Conservation (phyloP, 2,797 vertebrate genomes). For the Schizopygopsis malacanthus region DNA sequence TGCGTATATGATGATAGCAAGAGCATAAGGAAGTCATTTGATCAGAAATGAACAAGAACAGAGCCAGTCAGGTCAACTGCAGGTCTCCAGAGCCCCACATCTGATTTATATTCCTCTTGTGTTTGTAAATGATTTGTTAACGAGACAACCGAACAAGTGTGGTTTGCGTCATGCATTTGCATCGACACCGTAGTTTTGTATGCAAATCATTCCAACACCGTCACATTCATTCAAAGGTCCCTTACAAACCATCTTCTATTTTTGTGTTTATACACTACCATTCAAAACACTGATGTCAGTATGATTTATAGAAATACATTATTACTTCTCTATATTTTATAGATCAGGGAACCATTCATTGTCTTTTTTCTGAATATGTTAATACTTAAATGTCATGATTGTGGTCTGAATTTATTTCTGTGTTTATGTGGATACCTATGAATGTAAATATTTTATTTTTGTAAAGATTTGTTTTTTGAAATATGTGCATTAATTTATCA, state of each 20-base stretch:
- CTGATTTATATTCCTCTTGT: conserved; percentile 17
- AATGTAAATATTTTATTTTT: background rate
- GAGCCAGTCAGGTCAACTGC: background rate
- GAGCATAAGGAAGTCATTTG: background rate
- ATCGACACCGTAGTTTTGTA: conserved; percentile 35
- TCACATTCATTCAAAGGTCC: background rate
- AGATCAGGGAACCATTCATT: background rate
- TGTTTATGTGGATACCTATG: background rate
- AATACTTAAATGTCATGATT: background rate
- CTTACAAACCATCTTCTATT: background rate
- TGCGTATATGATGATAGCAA: background rate
- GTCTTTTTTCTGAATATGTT: background rate
- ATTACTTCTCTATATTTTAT: background rate
- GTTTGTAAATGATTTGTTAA: conserved; percentile 32
- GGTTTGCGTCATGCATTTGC: background rate
- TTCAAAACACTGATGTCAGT: background rate
- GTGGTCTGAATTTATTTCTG: too few species aligned
- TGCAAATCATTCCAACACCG: conserved; percentile 22
- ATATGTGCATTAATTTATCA: background rate
- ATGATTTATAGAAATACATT: background rate
- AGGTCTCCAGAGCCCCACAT: background rate
- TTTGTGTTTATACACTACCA: background rate
- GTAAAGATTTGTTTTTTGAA: background rate
- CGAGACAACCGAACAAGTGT: background rate
- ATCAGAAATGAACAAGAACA: background rate